Percentiles rank a stretch among this genome's conserved stretches.
phyloP scores from a whole-genome alignment of 2,888 invertebrate species.

The Drosophila villosipedis region DNA sequence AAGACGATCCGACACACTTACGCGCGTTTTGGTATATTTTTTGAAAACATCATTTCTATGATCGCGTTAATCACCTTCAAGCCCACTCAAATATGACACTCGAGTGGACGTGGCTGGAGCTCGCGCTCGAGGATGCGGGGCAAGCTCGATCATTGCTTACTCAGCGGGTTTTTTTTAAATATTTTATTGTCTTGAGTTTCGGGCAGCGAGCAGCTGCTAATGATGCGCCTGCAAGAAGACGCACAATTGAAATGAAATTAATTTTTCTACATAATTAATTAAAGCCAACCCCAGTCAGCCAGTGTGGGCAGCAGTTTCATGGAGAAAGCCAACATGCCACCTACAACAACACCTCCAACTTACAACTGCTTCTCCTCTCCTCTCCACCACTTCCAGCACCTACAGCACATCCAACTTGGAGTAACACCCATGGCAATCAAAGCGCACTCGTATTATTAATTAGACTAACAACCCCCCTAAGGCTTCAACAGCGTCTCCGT shows the following conservation, averaged over 20 bases:
- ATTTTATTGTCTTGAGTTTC: slow-evolving; percentile 3
- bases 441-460: slow-evolving; percentile 64
- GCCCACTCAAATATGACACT: slow-evolving; percentile 80
- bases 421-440: slow-evolving; percentile 24
- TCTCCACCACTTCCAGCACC: neutral
- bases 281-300: slow-evolving; percentile 19
- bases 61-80: slow-evolving; percentile 83
- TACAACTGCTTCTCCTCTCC: neutral
- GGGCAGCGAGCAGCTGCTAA: slow-evolving; percentile 61
- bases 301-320: slow-evolving; percentile 60
- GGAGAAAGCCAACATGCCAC: slow-evolving; percentile 75
- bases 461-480: slow-evolving; percentile 66
- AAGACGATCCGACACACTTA: slow-evolving; percentile 70
- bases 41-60: slow-evolving; percentile 75
- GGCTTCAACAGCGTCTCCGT: slow-evolving; percentile 2
- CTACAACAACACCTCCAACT: slow-evolving; percentile 28
- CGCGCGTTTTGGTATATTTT: slow-evolving; percentile 24
- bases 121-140: slow-evolving; percentile 64
- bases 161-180: slow-evolving; percentile 77
- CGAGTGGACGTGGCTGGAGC: slow-evolving; percentile 51
- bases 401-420: slow-evolving; percentile 2
- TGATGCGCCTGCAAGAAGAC: slow-evolving; percentile 66
- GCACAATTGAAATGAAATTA: slow-evolving; percentile 81
- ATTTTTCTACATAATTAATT: slow-evolving; percentile 79
- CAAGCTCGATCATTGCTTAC: slow-evolving; percentile 70